phyloP scores from a whole-genome alignment of 1,140 invertebrate species.

The Eumaeus atala region DNA sequence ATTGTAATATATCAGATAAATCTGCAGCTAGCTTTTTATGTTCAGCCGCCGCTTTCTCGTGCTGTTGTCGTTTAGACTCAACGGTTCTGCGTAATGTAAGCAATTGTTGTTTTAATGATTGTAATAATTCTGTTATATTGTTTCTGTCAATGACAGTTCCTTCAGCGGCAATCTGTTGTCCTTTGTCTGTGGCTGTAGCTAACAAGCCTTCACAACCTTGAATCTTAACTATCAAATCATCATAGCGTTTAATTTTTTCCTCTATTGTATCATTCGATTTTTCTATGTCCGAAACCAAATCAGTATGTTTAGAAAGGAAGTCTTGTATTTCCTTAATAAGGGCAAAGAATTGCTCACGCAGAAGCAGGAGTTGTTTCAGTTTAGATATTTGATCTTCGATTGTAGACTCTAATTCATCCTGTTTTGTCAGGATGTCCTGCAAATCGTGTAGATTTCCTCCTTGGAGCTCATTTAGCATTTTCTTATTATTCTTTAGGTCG shows the following conservation, averaged over 20 bases:
- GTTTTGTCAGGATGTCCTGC: conserved; percentile 84
- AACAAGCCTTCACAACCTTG: conserved; percentile 92
- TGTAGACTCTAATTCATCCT: conserved; percentile 87
- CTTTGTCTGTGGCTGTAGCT: conserved; percentile 91
- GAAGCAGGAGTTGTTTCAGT: conserved; percentile 82
- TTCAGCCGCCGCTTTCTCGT: conserved; percentile 90
- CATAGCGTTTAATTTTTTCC: conserved; percentile 92
- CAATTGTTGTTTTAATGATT: conserved; percentile 89
- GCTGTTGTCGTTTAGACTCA: conserved; percentile 89
- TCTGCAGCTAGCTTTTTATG: conserved; percentile 87
- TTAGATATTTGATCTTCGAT: conserved; percentile 90
- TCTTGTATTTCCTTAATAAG: conserved; percentile 90
- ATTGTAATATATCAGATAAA: conserved; percentile 86
- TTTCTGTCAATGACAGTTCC: conserved; percentile 90
- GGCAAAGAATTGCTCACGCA: conserved; percentile 90
- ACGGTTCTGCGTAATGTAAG: conserved; percentile 86
- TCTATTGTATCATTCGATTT: conserved; percentile 84
- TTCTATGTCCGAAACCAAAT: conserved; percentile 89
- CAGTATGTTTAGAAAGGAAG: conserved; percentile 90
- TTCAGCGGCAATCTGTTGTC: conserved; percentile 91
- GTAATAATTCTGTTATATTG: conserved; percentile 89
- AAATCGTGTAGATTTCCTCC: conserved; percentile 84
- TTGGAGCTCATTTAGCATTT: conserved; percentile 85
- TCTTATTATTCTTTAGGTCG: conserved; percentile 87
- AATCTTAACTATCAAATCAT: conserved; percentile 88